Percentiles rank a stretch among this genome's conserved stretches.
Conservation (phyloP, 2,797 vertebrate genomes). For the Pterois miles region DNA sequence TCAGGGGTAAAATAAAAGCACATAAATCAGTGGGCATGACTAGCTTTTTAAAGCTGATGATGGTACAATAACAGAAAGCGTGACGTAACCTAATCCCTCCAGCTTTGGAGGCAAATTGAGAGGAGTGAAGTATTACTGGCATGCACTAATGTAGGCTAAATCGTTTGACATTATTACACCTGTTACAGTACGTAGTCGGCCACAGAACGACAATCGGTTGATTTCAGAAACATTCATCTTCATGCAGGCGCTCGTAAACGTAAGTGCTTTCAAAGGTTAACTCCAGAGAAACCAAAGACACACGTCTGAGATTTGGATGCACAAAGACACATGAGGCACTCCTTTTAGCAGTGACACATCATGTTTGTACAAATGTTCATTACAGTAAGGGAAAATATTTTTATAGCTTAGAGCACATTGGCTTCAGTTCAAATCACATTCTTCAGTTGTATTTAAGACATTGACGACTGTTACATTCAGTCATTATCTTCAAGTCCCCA, state of each 20-base stretch:
- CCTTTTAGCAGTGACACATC: conserved; percentile 15
- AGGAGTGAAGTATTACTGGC: conserved; percentile 22
- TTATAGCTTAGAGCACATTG: conserved; percentile 20
- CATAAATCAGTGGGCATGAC: conserved; percentile 16
- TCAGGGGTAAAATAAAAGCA: conserved; percentile 29
- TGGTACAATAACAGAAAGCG: conserved; percentile 34
- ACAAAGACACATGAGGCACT: conserved; percentile 25
- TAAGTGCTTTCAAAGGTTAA: conserved; percentile 63
- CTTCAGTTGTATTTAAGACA: conserved; percentile 40
- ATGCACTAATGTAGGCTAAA: conserved; percentile 59
- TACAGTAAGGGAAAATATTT: conserved; percentile 11
- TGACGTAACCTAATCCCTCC: conserved; percentile 12
- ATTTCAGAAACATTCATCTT: conserved; percentile 55
- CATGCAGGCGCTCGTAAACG: conserved; percentile 52
- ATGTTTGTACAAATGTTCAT: conserved; percentile 22
- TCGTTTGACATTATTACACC: conserved; percentile 39
- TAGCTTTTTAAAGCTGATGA: conserved; percentile 8
- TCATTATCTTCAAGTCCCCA: conserved; percentile 62
- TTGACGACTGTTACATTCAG: conserved; percentile 46
- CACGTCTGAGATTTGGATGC: conserved; percentile 34
- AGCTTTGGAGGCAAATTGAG: conserved; percentile 12
- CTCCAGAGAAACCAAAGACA: conserved; percentile 40
- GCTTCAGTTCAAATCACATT: conserved; percentile 58
- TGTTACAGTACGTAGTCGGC: conserved; percentile 41
- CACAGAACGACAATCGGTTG: conserved; percentile 38